Conservation (phyloP, 2,888 invertebrate genomes). For the Hirudinaria manillensis region DNA sequence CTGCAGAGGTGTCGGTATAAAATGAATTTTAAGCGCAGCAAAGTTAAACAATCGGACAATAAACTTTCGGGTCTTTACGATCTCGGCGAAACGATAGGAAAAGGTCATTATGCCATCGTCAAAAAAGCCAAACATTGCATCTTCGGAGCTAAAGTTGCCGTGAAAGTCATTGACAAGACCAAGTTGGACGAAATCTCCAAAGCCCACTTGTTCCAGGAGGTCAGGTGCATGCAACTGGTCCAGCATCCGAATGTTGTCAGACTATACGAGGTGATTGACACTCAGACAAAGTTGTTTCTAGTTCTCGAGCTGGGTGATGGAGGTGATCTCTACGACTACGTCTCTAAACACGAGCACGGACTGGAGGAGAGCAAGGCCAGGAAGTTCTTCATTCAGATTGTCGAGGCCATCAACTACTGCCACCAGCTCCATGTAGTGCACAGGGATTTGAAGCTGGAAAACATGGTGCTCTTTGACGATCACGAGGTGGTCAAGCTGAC, state of each 20-base stretch:
- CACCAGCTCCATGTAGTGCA: slow-evolving; percentile 83
- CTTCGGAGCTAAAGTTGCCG: slow-evolving; percentile 94
- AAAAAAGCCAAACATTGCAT: slow-evolving; percentile 96
- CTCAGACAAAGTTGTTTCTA: slow-evolving; percentile 80
- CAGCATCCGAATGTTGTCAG: slow-evolving; percentile 98
- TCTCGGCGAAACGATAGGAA: slow-evolving; percentile 90
- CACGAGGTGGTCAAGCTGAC: slow-evolving; percentile 92
- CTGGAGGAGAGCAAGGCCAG: slow-evolving; percentile 59
- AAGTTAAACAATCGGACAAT: slow-evolving; percentile 19
- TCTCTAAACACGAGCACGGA: slow-evolving; percentile 84
- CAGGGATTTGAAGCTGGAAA: slow-evolving; percentile 95
- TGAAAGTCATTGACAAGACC: slow-evolving; percentile 94
- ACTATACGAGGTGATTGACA: slow-evolving; percentile 97
- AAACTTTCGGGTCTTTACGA: slow-evolving; percentile 77
- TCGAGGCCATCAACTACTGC: slow-evolving; percentile 92
- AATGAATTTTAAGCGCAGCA: slow-evolving; percentile 24
- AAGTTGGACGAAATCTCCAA: slow-evolving; percentile 91
- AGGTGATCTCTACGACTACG: slow-evolving; percentile 95
- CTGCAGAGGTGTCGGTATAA: background rate
- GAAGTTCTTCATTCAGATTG: slow-evolving; percentile 90
- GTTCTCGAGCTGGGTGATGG: slow-evolving; percentile 96
- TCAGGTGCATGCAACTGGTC: slow-evolving; percentile 95
- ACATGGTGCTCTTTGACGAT: slow-evolving; percentile 97
- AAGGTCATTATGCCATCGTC: slow-evolving; percentile 97
- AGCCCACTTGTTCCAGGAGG: slow-evolving; percentile 73